phyloP scores from a whole-genome alignment of 2,113 vertebrate species.

The Myrmophylax atrothorax region DNA sequence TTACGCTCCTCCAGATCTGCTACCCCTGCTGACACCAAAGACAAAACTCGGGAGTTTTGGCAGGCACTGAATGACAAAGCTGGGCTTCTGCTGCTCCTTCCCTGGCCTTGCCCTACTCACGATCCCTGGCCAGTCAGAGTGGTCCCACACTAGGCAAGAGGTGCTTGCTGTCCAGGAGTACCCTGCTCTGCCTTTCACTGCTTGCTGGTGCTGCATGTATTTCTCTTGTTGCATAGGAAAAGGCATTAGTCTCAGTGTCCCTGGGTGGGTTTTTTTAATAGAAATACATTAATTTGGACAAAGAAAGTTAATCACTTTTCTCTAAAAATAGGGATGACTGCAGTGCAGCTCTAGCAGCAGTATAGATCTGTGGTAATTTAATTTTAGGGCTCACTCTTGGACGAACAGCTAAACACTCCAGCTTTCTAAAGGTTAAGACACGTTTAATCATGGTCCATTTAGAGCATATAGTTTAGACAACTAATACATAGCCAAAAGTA shows the following conservation, averaged over 20 bases:
- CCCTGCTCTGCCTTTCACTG: neutral
- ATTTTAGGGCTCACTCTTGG: neutral
- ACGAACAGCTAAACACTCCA: neutral
- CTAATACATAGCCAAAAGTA: neutral
- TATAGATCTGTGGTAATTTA: neutral
- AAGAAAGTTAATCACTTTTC: neutral
- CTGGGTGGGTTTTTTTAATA: neutral
- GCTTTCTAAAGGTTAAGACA: neutral
- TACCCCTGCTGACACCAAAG: neutral
- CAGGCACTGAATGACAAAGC: neutral
- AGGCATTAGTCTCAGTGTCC: neutral
- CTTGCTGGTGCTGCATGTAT: accelerated
- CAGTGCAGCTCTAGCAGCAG: neutral
- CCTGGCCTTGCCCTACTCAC: neutral
- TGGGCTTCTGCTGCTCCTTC: accelerated
- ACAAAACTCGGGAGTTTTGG: neutral
- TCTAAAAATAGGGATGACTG: neutral
- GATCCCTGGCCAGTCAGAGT: neutral
- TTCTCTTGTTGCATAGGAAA: neutral
- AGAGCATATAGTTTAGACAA: neutral
- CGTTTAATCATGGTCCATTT: neutral
- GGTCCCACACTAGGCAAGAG: neutral
- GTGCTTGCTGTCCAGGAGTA: neutral
- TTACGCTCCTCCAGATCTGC: neutral
- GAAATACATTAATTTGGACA: neutral